Conservation (phyloP, 2,113 vertebrate species). For the Notechis scutatus region DNA sequence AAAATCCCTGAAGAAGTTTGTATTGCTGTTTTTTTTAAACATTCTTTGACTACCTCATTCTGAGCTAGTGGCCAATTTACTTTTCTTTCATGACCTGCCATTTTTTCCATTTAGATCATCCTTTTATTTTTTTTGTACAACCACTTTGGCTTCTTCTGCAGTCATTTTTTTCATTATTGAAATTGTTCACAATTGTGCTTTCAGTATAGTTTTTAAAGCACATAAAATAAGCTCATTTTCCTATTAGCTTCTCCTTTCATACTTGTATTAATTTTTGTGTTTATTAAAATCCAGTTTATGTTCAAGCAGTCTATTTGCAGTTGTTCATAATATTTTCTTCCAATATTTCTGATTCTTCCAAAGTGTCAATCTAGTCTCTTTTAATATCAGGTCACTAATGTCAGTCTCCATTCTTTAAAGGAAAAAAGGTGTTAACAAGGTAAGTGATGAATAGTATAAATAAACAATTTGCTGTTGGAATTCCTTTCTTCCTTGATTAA, state of each 20-base stretch:
- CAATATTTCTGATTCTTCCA: neutral
- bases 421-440: neutral
- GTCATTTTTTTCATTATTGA: neutral
- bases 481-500: neutral
- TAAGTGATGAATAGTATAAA: neutral
- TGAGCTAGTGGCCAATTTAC: neutral
- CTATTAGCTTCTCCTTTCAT: neutral
- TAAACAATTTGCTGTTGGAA: neutral
- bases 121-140: neutral
- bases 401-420: neutral
- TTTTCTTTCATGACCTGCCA: neutral
- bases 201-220: neutral
- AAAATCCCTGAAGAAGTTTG: neutral
- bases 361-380: neutral
- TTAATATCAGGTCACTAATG: neutral
- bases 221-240: neutral
- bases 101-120: neutral
- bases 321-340: neutral
- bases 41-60: neutral
- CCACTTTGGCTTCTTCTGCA: neutral
- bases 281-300: neutral
- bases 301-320: neutral
- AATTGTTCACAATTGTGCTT: neutral
- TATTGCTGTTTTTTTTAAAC: neutral
- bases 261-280: neutral